Base-by-base conservation (phyloP, 1,140 invertebrate genomes). In the Macrocentrus cingulum region DNA sequence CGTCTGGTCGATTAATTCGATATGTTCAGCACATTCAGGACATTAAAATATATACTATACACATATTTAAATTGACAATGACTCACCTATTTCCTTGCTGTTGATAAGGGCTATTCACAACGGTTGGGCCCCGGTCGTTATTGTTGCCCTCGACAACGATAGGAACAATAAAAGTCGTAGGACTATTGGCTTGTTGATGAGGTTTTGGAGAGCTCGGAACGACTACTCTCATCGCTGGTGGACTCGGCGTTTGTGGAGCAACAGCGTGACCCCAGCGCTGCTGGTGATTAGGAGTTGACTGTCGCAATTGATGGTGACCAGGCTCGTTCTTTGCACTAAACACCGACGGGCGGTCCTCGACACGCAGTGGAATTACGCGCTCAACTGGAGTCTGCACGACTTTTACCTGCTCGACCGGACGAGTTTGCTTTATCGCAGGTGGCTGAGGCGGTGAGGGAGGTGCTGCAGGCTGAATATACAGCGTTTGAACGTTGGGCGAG, bases 351-450 rank as follows among this genome's bases (percentile, higher is more conserved):
- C 78, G 72, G 22, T 80, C 78, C 54, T 80, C 78, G 55, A 80
- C 77, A 15, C 68, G 62, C 16, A 77, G 39, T 0, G 77, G 74
- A 62, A 78, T 66, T 34, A 69, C 52, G 3, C 67, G 67, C 61
- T 77, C 74, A 13, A 59, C 60, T 16, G 23, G n/a, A 50, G 53
- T 7, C 34, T 63, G 56, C 23, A 39, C 22, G 19, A 56, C 63
- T 60, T 71, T 70, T 23, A 60, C 67, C 61, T 64, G 52, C 34
- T n/a, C n/a, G n/a, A n/a, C n/a, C n/a, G n/a, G n/a, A n/a, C n/a
- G n/a, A n/a, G 65, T 70, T 68, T 72, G 74, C 66, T 64, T 59
- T 4, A 78, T 75, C 1, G 81, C 84, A 55, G 85, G 85, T 34
- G 85, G 84, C 25, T 84, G 84, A 55, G 76, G 74, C 16, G 81